Evolutionary conservation across 2,113 vertebrate genomes (phyloP).

Genomic region (Rhizomys pruinosus): DNA sequence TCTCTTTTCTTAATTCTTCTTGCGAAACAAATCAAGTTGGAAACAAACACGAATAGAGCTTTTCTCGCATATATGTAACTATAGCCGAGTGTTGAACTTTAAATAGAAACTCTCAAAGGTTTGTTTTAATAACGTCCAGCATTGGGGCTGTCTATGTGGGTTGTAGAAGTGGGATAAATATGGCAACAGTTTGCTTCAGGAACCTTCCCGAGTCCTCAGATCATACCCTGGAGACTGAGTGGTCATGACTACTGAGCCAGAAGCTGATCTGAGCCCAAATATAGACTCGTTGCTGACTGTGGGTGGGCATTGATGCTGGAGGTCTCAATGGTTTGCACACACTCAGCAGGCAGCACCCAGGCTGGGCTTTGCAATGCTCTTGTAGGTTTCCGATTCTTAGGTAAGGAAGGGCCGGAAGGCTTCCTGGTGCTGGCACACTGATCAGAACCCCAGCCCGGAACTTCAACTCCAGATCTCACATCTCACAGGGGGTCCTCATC

Average conservation of each 20-base stretch:
- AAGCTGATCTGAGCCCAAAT: neutral
- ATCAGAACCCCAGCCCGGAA: slow-evolving; percentile 45
- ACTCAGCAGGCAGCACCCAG: neutral
- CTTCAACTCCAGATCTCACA: neutral
- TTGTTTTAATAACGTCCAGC: slow-evolving; percentile 60
- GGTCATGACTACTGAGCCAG: neutral
- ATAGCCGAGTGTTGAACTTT: slow-evolving; percentile 66
- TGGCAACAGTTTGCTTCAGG: neutral
- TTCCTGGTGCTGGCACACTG: neutral
- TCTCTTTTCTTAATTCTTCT: neutral
- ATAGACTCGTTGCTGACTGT: neutral
- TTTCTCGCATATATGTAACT: neutral
- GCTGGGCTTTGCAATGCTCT: neutral
- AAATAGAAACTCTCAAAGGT: slow-evolving; percentile 69
- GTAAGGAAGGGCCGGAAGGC: neutral
- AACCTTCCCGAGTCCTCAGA: neutral
- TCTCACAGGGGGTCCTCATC: neutral
- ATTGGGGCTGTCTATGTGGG: slow-evolving; percentile 13
- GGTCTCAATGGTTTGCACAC: neutral
- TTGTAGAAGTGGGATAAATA: neutral
- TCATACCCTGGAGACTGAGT: neutral
- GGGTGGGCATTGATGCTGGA: neutral
- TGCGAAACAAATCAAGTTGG: slow-evolving; percentile 47
- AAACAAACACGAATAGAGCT: slow-evolving; percentile 54
- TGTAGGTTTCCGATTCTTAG: neutral